phyloP scores from a whole-genome alignment of 1,140 invertebrate species.

The Idris sp. region DNA sequence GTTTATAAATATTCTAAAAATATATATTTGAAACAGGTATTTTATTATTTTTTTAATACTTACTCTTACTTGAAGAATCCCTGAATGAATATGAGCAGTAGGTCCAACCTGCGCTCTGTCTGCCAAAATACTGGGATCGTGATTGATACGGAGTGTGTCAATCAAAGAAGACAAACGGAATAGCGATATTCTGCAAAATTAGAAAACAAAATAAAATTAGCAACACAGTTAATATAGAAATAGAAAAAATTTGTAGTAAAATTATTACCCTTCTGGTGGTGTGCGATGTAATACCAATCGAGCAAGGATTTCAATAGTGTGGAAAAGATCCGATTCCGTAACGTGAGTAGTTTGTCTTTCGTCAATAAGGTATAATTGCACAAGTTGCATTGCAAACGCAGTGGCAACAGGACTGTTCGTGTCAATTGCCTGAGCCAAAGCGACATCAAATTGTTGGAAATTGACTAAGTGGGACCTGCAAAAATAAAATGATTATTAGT shows the following conservation, averaged over 20 bases:
- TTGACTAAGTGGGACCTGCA: conserved; percentile 81
- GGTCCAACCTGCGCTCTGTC: conserved; percentile 87
- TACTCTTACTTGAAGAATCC: conserved; percentile 88
- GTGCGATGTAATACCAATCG: conserved; percentile 86
- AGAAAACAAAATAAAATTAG: no score
- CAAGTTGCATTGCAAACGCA: conserved; percentile 92
- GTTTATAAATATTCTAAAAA: no score
- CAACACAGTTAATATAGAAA: conserved; percentile 1
- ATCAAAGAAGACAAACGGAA: conserved; percentile 84
- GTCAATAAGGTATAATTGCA: conserved; percentile 92
- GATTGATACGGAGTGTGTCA: conserved; percentile 85
- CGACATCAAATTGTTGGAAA: conserved; percentile 88
- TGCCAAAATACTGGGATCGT: conserved; percentile 83
- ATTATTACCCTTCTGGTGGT: conserved; percentile 88
- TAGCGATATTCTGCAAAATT: conserved; percentile 43
- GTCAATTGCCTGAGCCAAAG: conserved; percentile 92
- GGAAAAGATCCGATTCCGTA: conserved; percentile 89
- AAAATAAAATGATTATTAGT: conserved; percentile 10
- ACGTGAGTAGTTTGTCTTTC: conserved; percentile 88
- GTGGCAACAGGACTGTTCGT: conserved; percentile 91
- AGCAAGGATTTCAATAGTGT: conserved; percentile 89
- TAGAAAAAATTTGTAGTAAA: no score
- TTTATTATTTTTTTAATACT: no score
- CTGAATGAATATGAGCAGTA: conserved; percentile 94
- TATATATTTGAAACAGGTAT: no score